These are phyloP conservation scores for Zootermopsis nevadensis DNA, from an alignment of 2,888 invertebrate species.

Conservation along the genomic window DNA sequence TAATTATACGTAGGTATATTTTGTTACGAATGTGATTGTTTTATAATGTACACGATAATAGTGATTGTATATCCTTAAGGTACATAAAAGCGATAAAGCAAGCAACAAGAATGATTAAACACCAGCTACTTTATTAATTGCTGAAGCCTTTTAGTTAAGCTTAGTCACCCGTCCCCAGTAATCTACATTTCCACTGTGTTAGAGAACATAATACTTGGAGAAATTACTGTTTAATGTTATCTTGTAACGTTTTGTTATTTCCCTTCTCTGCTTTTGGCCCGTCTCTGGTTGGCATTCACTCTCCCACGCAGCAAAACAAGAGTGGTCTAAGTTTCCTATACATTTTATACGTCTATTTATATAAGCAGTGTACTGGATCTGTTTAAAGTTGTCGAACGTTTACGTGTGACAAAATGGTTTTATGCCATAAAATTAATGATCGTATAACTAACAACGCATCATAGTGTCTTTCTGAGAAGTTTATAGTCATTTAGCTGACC, in stretches of 20 bases:
- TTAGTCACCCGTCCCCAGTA: not conserved
- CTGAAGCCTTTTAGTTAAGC: constrained; percentile 32
- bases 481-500: no score
- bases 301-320: not conserved
- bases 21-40: no score
- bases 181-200: constrained; percentile 44
- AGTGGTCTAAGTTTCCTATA: not conserved
- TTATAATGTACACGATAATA: no score
- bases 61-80: not conserved
- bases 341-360: no score
- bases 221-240: constrained; percentile 41
- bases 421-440: no score
- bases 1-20: no score
- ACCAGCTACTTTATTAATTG: constrained; percentile 34
- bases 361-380: no score
- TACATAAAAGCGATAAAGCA: constrained; percentile 19
- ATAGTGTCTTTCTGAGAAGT: no score
- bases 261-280: constrained; percentile 5
- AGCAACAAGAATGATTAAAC: constrained; percentile 32
- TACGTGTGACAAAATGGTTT: no score
- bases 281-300: not conserved
- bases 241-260: constrained; percentile 31
- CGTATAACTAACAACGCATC: no score
- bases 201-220: constrained; percentile 43
- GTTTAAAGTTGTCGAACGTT: no score